A percentile compares a stretch with the other conserved stretches of the same genome.
These are phyloP conservation scores for Manduca sexta DNA, from an alignment of 1,140 invertebrate species.

Conservation along the genomic window DNA sequence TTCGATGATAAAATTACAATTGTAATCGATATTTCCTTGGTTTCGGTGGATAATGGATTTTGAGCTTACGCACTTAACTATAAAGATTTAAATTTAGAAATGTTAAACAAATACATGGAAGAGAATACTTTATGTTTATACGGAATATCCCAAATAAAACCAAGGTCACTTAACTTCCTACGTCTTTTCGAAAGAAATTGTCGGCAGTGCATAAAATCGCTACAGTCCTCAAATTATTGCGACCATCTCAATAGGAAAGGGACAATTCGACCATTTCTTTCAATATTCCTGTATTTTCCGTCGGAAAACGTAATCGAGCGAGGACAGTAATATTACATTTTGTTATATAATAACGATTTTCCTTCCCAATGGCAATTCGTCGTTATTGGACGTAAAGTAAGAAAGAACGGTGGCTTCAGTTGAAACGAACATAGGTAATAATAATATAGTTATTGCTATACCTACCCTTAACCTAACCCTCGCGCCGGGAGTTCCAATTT, in stretches of 20 bases:
- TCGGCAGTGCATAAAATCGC: conserved; percentile 23
- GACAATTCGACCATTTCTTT: conserved; percentile 30
- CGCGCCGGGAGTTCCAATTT: conserved; percentile 10
- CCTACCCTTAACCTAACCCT: conserved; percentile 32
- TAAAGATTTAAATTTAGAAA: no score
- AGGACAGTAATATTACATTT: conserved; percentile 39
- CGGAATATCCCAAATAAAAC: not conserved
- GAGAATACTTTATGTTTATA: not conserved
- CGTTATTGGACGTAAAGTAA: conserved; percentile 45
- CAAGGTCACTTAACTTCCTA: not conserved
- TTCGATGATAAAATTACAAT: no score
- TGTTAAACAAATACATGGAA: no score
- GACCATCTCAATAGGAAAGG: conserved; percentile 26
- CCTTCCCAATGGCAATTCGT: conserved; percentile 41
- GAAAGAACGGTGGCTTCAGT: conserved; percentile 34
- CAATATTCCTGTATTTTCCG: conserved; percentile 34
- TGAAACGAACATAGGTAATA: conserved; percentile 45
- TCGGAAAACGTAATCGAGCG: conserved; percentile 33
- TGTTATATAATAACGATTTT: conserved; percentile 45
- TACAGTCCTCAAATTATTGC: conserved; percentile 26
- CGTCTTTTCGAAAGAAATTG: conserved; percentile 1
- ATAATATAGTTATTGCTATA: conserved; percentile 58
- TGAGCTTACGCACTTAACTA: no score
- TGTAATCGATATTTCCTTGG: no score
- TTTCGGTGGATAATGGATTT: no score